A percentile compares a stretch with the other conserved stretches of the same genome.
Conservation (phyloP, 2,888 invertebrate genomes). For the Dyspetes luteomarginatus region DNA sequence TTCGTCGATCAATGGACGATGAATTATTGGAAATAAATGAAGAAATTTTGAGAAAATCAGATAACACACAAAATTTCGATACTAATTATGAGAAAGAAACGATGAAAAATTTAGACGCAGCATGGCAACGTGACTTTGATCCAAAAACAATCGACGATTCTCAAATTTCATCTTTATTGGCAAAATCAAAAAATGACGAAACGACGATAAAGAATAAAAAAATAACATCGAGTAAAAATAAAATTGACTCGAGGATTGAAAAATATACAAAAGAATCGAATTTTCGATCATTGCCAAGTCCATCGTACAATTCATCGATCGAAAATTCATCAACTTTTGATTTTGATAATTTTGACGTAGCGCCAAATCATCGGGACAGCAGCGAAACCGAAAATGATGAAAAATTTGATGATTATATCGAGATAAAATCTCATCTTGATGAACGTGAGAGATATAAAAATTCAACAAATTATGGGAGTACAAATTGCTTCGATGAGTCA, state of each 20-base stretch:
- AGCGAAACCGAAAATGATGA: slow-evolving; percentile 56
- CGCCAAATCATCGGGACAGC: slow-evolving; percentile 67
- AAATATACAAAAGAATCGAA: slow-evolving; percentile 33
- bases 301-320: slow-evolving; percentile 47
- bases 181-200: slow-evolving; percentile 2
- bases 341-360: slow-evolving; percentile 74
- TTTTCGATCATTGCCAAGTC: slow-evolving; percentile 49
- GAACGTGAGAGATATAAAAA: slow-evolving; percentile 60
- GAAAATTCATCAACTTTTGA: slow-evolving; percentile 69
- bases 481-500: slow-evolving; percentile 34
- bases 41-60: slow-evolving; percentile 30
- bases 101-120: slow-evolving; percentile 15
- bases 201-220: background rate
- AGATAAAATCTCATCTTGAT: slow-evolving; percentile 56
- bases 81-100: slow-evolving; percentile 24
- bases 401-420: slow-evolving; percentile 56
- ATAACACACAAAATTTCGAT: background rate
- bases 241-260: background rate
- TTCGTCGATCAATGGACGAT: slow-evolving; percentile 59
- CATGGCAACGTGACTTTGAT: background rate
- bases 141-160: slow-evolving; percentile 4
- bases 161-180: background rate
- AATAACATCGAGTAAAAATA: background rate
- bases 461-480: slow-evolving; percentile 44
- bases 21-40: slow-evolving; percentile 15